Conservation (phyloP, 2,797 vertebrate genomes). For the Mastacembelus armatus region DNA sequence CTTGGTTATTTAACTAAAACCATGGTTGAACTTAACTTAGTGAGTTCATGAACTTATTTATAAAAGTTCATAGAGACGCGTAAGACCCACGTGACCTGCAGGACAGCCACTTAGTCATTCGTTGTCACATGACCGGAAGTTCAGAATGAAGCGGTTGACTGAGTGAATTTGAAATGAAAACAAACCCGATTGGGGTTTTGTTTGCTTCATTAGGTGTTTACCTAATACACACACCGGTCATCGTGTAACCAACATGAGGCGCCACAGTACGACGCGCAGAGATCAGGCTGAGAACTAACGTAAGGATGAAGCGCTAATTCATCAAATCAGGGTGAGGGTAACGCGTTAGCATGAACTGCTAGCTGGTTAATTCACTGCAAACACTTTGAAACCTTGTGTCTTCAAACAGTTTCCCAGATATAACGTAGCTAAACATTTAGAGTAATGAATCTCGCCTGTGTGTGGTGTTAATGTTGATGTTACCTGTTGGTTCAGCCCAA, state of each 20-base stretch:
- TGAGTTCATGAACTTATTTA: no score
- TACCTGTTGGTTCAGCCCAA: not conserved
- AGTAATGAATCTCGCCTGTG: no score
- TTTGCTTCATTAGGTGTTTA: fast-evolving
- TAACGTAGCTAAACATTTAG: no score
- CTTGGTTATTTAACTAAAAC: no score
- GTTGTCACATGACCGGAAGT: slow-evolving; percentile 69
- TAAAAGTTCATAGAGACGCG: fast-evolving
- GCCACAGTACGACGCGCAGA: fast-evolving
- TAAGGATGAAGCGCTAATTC: not conserved
- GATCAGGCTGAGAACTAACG: slow-evolving; percentile 8
- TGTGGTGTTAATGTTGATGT: not conserved
- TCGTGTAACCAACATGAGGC: fast-evolving
- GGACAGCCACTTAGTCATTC: not conserved
- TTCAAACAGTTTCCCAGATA: fast-evolving
- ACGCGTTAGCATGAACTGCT: slow-evolving; percentile 31
- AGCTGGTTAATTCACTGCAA: slow-evolving; percentile 8
- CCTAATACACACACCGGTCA: fast-evolving
- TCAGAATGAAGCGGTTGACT: slow-evolving; percentile 16
- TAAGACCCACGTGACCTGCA: slow-evolving; percentile 3
- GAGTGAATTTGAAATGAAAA: slow-evolving; percentile 57
- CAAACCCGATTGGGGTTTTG: not conserved
- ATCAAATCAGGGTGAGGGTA: slow-evolving; percentile 27
- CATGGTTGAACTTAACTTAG: no score
- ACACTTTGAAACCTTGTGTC: not conserved